Conservation (phyloP, 2,113 vertebrate genomes). For the Rattus rattus region DNA sequence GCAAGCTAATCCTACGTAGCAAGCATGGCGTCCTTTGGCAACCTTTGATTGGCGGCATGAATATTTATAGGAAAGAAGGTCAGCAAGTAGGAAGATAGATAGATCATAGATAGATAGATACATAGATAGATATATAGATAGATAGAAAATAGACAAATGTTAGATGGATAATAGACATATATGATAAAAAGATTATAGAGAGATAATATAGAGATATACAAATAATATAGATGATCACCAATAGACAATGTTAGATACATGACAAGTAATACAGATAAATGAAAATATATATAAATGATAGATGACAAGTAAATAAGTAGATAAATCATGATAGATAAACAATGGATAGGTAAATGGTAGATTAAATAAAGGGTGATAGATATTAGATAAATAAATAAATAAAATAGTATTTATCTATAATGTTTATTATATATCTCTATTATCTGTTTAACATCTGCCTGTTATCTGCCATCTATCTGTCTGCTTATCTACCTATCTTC, state of each 20-base stretch:
- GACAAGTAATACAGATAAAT: not conserved
- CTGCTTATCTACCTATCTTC: not conserved
- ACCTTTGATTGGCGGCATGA: not conserved
- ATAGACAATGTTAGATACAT: not conserved
- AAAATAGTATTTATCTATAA: not conserved
- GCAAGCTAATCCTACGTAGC: not conserved
- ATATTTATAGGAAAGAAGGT: constrained; percentile 4
- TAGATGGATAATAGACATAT: not conserved
- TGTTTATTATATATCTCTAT: not conserved
- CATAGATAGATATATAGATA: not conserved
- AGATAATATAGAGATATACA: not conserved
- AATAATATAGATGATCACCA: not conserved
- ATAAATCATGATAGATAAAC: not conserved
- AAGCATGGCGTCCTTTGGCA: not conserved
- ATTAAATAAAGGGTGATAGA: not conserved
- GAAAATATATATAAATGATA: not conserved
- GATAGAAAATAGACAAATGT: not conserved
- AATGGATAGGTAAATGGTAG: not conserved
- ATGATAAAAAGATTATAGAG: not conserved
- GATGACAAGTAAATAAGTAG: not conserved
- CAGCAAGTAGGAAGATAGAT: not conserved
- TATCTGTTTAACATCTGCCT: not conserved
- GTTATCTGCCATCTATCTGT: not conserved
- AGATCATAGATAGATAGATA: not conserved
- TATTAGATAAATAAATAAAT: not conserved